These are phyloP conservation scores for Amphiprion percula DNA, from an alignment of 2,113 vertebrate genomes.

Conservation along the genomic window DNA sequence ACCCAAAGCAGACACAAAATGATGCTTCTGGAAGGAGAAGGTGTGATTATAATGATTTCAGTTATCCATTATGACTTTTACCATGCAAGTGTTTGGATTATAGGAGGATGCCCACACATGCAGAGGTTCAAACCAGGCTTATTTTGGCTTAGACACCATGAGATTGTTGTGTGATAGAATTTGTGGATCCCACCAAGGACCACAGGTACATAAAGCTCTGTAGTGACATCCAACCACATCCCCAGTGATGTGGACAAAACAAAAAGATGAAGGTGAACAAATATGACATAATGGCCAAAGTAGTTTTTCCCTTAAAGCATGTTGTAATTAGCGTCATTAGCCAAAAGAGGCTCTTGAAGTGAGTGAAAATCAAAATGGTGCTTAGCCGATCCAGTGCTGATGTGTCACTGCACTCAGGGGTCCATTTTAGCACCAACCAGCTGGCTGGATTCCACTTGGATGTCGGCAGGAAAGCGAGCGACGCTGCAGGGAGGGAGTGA, in stretches of 20 bases:
- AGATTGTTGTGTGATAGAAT: too few relatives aligned
- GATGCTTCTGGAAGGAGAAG: too few relatives aligned
- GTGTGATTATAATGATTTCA: too few relatives aligned
- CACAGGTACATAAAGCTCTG: neutral
- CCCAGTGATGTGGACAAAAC: neutral
- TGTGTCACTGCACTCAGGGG: constrained; percentile 42
- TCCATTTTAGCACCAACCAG: constrained; percentile 31
- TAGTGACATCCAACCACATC: too few relatives aligned
- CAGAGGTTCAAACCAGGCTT: too few relatives aligned
- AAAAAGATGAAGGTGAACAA: neutral
- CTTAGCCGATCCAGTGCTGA: constrained; percentile 1
- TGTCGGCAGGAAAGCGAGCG: constrained; percentile 53
- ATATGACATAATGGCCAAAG: neutral
- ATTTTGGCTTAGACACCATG: too few relatives aligned
- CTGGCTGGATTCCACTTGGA: constrained; percentile 51
- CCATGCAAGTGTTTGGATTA: too few relatives aligned
- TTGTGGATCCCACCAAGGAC: too few relatives aligned
- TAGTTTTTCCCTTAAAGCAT: neutral
- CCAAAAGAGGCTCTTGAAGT: constrained; percentile 8
- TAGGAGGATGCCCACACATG: too few relatives aligned
- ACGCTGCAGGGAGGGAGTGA: neutral
- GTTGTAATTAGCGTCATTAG: constrained; percentile 20
- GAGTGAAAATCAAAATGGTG: constrained; percentile 24
- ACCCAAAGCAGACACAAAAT: too few relatives aligned
- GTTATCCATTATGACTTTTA: too few relatives aligned